Evolutionary conservation across 1,140 invertebrate genomes (phyloP).

Genomic region (Brachystomella parvula): DNA sequence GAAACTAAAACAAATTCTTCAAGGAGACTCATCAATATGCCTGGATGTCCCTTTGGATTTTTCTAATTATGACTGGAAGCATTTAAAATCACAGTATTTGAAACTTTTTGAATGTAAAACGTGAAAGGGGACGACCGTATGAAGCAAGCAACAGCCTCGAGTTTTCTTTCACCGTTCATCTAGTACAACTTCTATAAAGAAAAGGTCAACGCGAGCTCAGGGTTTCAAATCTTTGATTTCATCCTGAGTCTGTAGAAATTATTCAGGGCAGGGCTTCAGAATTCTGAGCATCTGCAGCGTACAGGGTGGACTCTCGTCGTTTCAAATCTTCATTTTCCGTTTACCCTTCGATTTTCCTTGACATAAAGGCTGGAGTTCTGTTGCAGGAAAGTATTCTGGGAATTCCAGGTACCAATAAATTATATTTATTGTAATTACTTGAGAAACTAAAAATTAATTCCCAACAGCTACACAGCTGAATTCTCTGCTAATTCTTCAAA

Average conservation of each 20-base stretch:
- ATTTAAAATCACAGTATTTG: not conserved
- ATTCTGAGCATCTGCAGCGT: not conserved
- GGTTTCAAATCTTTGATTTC: not conserved
- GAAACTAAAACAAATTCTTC: conserved; percentile 47
- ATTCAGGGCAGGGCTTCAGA: not conserved
- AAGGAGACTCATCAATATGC: not conserved
- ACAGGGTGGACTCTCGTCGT: not conserved
- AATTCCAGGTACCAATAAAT: too few species aligned
- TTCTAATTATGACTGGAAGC: not conserved
- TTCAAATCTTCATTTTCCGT: not conserved
- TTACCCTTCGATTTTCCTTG: not conserved
- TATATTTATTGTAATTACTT: too few species aligned
- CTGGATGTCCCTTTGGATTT: not conserved
- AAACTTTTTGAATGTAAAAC: not conserved
- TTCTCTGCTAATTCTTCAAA: not conserved
- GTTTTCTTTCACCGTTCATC: not conserved
- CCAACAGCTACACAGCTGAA: not conserved
- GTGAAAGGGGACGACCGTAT: not conserved
- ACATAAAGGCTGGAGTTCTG: too few species aligned
- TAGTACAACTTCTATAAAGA: not conserved
- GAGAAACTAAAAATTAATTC: too few species aligned
- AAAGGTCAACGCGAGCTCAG: not conserved
- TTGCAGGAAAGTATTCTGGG: too few species aligned
- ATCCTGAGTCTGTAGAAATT: not conserved
- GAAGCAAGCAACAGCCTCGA: not conserved